Evolutionary conservation across 2,797 vertebrate genomes (phyloP), one percentile per base, ranked within the genome.

Genomic region (Halcyon badia): DNA sequence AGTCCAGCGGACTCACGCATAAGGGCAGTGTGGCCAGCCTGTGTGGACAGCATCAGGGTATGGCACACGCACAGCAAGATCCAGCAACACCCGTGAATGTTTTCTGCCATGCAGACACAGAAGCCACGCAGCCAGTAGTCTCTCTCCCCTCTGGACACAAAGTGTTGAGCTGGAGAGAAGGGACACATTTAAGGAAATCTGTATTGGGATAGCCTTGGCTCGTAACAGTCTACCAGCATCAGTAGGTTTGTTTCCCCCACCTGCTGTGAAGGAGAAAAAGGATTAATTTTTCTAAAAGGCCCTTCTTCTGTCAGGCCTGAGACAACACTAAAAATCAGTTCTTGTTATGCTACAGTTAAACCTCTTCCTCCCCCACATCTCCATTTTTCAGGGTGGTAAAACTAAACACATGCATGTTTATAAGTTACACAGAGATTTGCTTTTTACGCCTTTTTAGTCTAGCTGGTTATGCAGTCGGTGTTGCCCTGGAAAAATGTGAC

Each of bases 51-150:
- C 10, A n/a, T 37, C 57, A 30, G 9, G 19, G 48, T 28, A 13
- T 6, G 8, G 61, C 56, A 21, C 4, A 0, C 5, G 15, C 62
- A 41, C 1, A 0, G 35, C 26, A 28, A 21, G 46, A 33, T 10
- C 48, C 2, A 3, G 39, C 30, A 82, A 79, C 64, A 46, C 24
- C 54, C 20, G 12, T 3, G 26, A 18, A 42, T 61, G 8, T 76
- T 58, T 62, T 44, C 39, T n/a, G 58, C 58, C 62, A 12, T 0
- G 4, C 31, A 49, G 44, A 60, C 37, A 14, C 44, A 64, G 1
- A 33, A 52, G 14, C 11, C 24, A n/a, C 68, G 30, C 26, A 39
- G 62, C 5, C 35, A 30, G 30, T 6, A 39, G 57, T 21, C 30
- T 26, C 42, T 75, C 41, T 81, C 13, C n/a, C 30, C 28, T 16